Evolutionary conservation across 2,888 invertebrate species (phyloP), one percentile per base, ranked within the genome.

Genomic region (Meteorus cinctellus): DNA sequence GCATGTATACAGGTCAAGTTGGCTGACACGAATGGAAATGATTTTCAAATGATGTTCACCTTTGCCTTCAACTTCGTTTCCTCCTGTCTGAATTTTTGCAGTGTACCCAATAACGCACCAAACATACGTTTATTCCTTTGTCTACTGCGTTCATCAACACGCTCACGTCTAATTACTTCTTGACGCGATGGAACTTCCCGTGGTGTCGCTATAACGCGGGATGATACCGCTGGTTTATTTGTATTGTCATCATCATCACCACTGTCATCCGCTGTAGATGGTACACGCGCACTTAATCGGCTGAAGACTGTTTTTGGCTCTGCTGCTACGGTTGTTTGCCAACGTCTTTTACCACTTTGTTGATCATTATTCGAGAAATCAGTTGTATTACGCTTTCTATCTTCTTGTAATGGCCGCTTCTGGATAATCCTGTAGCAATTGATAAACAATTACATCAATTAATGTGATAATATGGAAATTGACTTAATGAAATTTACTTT

Each of bases 21-120:
- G 24, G 4, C n/a, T 27, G 48, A 69, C 62, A 24, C 62, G 14
- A 55, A 66, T 63, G 55, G 31, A 24, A 48, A 19, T 62, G 51
- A 41, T 4, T 45, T 65, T 67, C 27, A 24, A 51, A 60, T 41
- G 69, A n/a, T 70, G 2, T 81, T 84, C 88, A 94, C 94, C 91
- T 95, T 96, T 84, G 95, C 95, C 89, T 97, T 96, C 81, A 96
- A 91, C 74, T 94, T 95, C 75, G 96, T 96, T 90, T 98, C 97
- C 87, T 98, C 98, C 86, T 96, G 96, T 85, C 97, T 95, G 89
- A 99, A 99, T 89, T 96, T 97, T 87, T 98, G 97, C 82, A 99
- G 90, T 16, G 99, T 99, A 4, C 99, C 98, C 72, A 99, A 90
- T 62, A 99, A 91, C 27, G 98, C 95, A 10, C 98, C 98, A 91